Base-by-base conservation (phyloP, 2,113 vertebrate species). In the Amblyornis subalaris region DNA sequence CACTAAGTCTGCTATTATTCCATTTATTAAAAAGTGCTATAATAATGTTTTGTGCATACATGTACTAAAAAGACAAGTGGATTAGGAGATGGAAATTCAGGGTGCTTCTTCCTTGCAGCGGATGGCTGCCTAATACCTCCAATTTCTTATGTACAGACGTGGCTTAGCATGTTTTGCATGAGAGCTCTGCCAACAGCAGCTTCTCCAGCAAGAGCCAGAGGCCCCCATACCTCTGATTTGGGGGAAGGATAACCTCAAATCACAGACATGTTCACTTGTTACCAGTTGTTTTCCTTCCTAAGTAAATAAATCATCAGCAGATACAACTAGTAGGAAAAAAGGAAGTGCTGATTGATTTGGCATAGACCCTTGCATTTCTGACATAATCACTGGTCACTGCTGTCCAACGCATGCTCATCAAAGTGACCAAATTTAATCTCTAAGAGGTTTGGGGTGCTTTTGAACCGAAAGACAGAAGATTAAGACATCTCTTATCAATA, bases 1-100 rank as follows among this genome's bases (percentile, higher is more conserved):
- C 87, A 78, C 81, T 95, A 92, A 94, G 71, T 79, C 94, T 95
- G 3, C 90, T 90, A 86, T 94, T 96, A 94, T 92, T 96, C 84
- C 93, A 94, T 93, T 94, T 89, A 92, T 92, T 89, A 73, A 74
- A 86, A 92, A 84, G 74, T 53, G 76, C 66, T 73, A 23, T 42
- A 89, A 82, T 86, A 69, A 85, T 44, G 75, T 78, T 94, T 72
- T 69, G 74, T 64, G 89, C 77, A 87, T 10, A 81, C 77, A 40
- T 35, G 54, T 75, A 50, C 65, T 88, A 67, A 80, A 96, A 75
- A 92, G 77, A 89, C 89, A 94, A 95, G 95, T 88, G 84, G 83
- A 94, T 94, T 90, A 89, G 62, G 71, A 89, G 89, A 88, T 57
- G 85, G 77, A 72, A 87, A 86, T 73, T 55, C 89, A 75, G 71